Conservation (phyloP, 2,797 vertebrate species). For the Squalus acanthias region DNA sequence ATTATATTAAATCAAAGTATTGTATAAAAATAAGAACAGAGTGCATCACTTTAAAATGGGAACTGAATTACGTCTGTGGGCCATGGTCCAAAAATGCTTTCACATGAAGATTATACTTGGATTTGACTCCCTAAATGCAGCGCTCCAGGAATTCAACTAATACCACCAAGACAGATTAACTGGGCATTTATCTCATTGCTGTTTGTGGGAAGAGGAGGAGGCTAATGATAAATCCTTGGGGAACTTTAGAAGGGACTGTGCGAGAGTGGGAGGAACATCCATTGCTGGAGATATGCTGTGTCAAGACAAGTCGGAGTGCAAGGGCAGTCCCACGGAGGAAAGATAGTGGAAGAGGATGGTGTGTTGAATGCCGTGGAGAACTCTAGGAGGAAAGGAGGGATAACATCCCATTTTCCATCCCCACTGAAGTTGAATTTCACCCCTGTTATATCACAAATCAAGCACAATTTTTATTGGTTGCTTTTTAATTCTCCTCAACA, state of each 20-base stretch:
- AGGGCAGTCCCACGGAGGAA: background rate
- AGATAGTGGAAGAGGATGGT: conserved; percentile 54
- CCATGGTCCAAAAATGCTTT: background rate
- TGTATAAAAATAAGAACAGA: background rate
- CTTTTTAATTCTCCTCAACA: background rate
- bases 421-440: background rate
- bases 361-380: background rate
- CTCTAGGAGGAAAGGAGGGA: background rate
- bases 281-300: background rate
- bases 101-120: background rate
- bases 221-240: background rate
- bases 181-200: background rate
- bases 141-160: background rate
- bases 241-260: background rate
- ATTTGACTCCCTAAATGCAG: background rate
- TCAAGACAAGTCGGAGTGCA: background rate
- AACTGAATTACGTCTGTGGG: background rate
- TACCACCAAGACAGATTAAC: background rate
- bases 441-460: background rate
- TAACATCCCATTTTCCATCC: background rate
- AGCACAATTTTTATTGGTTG: background rate
- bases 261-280: background rate
- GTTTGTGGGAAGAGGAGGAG: background rate
- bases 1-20: background rate
- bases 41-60: background rate